phyloP scores from a whole-genome alignment of 2,113 vertebrate species.

The Xiphophorus couchianus region DNA sequence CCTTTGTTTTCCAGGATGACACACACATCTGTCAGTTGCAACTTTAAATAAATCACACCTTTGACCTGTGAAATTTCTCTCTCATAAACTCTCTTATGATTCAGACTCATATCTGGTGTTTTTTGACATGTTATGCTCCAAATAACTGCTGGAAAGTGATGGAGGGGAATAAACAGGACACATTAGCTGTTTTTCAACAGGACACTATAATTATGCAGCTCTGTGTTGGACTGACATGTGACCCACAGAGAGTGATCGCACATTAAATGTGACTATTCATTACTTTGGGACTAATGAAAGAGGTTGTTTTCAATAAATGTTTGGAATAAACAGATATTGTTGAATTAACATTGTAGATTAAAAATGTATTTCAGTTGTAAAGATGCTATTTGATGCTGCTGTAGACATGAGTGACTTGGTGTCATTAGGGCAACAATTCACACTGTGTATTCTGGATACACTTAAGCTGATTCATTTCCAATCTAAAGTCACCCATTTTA shows the following conservation, averaged over 20 bases:
- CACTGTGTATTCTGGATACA: too few relatives aligned
- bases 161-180: conserved; percentile 31
- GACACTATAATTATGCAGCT: conserved; percentile 47
- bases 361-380: background rate
- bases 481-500: conserved; percentile 13
- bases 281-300: background rate
- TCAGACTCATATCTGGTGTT: conserved; percentile 2
- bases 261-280: conserved; percentile 5
- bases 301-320: background rate
- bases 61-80: background rate
- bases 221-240: conserved; percentile 8
- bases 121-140: conserved; percentile 12
- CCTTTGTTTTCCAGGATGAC: background rate
- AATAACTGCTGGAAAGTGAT: background rate
- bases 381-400: background rate
- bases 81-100: background rate
- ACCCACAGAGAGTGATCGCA: conserved; percentile 7
- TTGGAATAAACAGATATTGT: background rate
- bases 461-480: conserved; percentile 11
- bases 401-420: background rate
- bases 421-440: background rate
- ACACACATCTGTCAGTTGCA: background rate
- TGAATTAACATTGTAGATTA: background rate
- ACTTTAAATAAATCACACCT: conserved; percentile 1
- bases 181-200: conserved; percentile 31